Conservation (phyloP, 2,797 vertebrate genomes). For the Gymnothorax reevesii region DNA sequence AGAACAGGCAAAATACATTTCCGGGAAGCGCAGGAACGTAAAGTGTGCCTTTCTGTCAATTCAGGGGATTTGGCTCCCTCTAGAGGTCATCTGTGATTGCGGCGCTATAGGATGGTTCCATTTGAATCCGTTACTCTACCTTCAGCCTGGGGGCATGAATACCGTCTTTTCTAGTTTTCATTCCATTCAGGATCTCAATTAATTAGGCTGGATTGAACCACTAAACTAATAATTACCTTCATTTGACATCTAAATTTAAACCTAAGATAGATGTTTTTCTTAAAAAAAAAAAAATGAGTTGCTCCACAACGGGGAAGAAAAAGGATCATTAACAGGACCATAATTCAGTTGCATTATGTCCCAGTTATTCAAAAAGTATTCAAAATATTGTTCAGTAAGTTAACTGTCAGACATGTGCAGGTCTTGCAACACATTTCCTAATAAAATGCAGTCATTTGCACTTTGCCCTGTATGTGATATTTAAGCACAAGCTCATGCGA, state of each 20-base stretch:
- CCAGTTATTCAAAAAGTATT: background rate
- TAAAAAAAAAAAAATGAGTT: background rate
- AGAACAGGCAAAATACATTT: background rate
- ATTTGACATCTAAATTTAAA: constrained; percentile 3
- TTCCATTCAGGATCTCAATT: background rate
- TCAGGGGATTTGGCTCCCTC: background rate
- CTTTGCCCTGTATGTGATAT: background rate
- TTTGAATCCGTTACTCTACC: background rate
- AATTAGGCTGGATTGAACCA: background rate
- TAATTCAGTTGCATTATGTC: background rate
- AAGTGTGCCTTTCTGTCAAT: background rate
- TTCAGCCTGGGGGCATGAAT: background rate
- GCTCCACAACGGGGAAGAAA: background rate
- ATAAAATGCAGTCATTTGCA: background rate
- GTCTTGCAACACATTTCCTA: background rate
- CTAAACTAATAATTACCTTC: background rate
- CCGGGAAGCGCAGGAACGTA: background rate
- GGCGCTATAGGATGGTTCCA: background rate
- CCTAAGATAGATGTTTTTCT: background rate
- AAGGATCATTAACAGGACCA: background rate
- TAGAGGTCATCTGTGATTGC: background rate
- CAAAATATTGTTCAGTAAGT: background rate
- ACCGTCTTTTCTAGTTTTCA: background rate
- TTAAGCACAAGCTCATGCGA: background rate
- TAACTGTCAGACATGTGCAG: background rate